These are phyloP conservation scores for Eupsittula cactorum DNA, from an alignment of 2,113 vertebrate species.

Conservation along the genomic window DNA sequence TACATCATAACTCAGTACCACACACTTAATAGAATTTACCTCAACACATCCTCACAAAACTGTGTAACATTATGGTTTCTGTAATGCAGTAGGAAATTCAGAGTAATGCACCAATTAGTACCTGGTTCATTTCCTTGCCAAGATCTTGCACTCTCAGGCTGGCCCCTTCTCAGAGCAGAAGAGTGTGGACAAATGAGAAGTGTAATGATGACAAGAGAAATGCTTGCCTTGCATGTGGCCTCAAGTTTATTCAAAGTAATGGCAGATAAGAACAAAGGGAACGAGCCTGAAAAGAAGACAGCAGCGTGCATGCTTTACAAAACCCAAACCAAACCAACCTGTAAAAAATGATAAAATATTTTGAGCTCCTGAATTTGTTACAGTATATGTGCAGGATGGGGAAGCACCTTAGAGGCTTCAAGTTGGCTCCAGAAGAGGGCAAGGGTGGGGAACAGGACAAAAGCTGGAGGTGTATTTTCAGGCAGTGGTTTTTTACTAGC, in stretches of 20 bases:
- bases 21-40: background rate
- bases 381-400: background rate
- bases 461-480: background rate
- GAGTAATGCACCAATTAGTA: background rate
- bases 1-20: background rate
- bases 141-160: background rate
- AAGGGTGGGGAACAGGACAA: background rate
- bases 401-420: background rate
- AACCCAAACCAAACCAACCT: background rate
- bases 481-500: background rate
- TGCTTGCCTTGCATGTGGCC: background rate
- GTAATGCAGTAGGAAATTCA: background rate
- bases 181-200: background rate
- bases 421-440: background rate
- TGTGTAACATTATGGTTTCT: background rate
- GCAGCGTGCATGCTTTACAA: background rate
- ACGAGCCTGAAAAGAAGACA: background rate
- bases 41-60: background rate
- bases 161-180: background rate
- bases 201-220: background rate
- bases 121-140: background rate
- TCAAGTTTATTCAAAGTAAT: background rate
- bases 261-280: background rate
- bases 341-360: background rate
- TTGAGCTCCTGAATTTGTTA: background rate